phyloP scores from a whole-genome alignment of 2,888 invertebrate genomes.

The Electrophaes corylata region DNA sequence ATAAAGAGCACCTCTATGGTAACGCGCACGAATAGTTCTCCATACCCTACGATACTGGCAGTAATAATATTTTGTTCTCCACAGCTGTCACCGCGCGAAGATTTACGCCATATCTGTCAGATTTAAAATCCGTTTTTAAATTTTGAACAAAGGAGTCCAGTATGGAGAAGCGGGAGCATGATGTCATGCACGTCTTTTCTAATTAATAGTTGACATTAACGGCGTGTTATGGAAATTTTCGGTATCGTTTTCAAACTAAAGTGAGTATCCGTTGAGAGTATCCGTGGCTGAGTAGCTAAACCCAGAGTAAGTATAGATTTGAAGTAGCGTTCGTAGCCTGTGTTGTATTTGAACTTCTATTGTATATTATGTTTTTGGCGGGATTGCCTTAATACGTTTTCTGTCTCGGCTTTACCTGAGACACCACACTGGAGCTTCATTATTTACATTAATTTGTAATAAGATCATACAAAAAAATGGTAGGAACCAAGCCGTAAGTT shows the following conservation, averaged over 20 bases:
- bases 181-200: constrained; percentile 66
- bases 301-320: background rate
- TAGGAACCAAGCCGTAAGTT: too few relatives aligned
- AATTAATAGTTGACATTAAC: constrained; percentile 76
- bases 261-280: constrained; percentile 36
- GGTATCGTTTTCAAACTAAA: constrained; percentile 70
- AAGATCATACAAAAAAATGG: too few relatives aligned
- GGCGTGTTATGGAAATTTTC: constrained; percentile 53
- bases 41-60: constrained; percentile 34
- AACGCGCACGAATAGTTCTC: background rate
- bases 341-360: too few relatives aligned
- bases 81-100: constrained; percentile 68
- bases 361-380: too few relatives aligned
- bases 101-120: constrained; percentile 77
- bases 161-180: constrained; percentile 67
- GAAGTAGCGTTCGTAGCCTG: too few relatives aligned
- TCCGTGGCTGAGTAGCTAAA: background rate
- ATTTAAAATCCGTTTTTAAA: constrained; percentile 46
- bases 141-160: constrained; percentile 71
- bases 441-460: too few relatives aligned
- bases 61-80: constrained; percentile 74
- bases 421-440: too few relatives aligned
- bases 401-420: too few relatives aligned
- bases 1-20: background rate
- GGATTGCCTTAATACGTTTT: too few relatives aligned